Conservation (phyloP, 1,140 invertebrate genomes). For the Drosophila kikkawai region DNA sequence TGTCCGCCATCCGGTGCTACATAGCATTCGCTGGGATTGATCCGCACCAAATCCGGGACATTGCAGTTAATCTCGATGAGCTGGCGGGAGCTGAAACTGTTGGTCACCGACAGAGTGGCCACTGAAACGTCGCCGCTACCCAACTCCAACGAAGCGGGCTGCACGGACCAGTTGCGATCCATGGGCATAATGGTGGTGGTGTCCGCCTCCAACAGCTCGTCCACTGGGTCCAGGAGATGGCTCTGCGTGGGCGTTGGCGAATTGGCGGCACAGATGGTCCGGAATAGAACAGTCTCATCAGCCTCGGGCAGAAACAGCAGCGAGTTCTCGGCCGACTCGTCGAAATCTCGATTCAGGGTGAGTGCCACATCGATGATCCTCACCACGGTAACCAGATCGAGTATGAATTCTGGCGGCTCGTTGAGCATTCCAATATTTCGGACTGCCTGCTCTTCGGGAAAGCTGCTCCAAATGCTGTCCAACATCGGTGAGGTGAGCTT, state of each 20-base stretch:
- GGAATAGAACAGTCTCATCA: constrained; percentile 78
- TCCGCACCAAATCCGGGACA: constrained; percentile 51
- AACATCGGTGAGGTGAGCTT: constrained; percentile 68
- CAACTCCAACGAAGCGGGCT: constrained; percentile 51
- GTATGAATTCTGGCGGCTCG: constrained; percentile 71
- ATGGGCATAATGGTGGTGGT: constrained; percentile 46
- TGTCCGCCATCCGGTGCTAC: constrained; percentile 71
- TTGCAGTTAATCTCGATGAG: constrained; percentile 73
- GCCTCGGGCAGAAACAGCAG: constrained; percentile 71
- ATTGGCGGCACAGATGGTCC: constrained; percentile 68
- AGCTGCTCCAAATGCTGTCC: constrained; percentile 64
- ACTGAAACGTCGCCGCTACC: constrained; percentile 3
- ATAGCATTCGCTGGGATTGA: constrained; percentile 68
- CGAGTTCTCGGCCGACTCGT: constrained; percentile 72
- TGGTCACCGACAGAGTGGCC: constrained; percentile 52
- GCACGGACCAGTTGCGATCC: constrained; percentile 68
- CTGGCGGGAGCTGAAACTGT: constrained; percentile 66
- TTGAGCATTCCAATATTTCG: constrained; percentile 56
- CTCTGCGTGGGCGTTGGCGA: constrained; percentile 74
- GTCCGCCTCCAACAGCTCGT: constrained; percentile 65
- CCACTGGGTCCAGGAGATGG: constrained; percentile 64
- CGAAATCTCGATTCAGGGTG: constrained; percentile 76
- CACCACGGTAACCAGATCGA: constrained; percentile 71
- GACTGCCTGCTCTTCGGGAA: constrained; percentile 65
- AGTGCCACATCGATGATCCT: constrained; percentile 79